Base-by-base conservation (phyloP, 2,797 vertebrate genomes). In the Enteromius thamalakanensis region DNA sequence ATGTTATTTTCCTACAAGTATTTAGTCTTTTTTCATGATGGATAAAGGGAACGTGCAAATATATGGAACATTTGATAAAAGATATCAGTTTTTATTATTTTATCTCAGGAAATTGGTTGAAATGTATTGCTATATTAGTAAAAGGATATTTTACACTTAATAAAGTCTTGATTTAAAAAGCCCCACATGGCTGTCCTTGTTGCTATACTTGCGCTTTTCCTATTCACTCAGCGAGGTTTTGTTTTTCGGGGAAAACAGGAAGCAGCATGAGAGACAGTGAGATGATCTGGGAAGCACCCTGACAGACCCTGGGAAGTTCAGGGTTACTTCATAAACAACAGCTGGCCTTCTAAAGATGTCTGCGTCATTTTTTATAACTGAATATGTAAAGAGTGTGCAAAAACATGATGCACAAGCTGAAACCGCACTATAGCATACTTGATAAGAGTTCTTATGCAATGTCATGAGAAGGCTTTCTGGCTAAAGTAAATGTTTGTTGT, bases 401-500 rank as follows among this genome's bases (percentile, higher is more conserved):
- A 23, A 34, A 51, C 29, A 49, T 15, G 23, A 26, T 6, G 47
- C 6, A 0, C 2, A 19, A 37, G 40, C 26, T 17, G 21, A 72
- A 32, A 60, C 55, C 47, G 51, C 29, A 11, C n/a, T 26, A 1
- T 4, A 9, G 9, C 4, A 14, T n/a, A 7, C 42, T 29, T 10
- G 17, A 70, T 67, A 51, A 76, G 65, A 32, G n/a, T 23, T 45
- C 2, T 55, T 58, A 70, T 53, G 21, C 64, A 15, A 84, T 53
- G 78, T 69, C 65, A 82, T 76, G n/a, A 84, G 78, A 58, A 29
- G 64, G 15, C n/a, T 37, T 76, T 32, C 17, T 76, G 83, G 70
- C 26, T 69, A 72, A 76, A 64, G 55, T 82, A 80, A 85, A 87
- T 79, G 86, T n/a, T 86, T 77, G 77, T 78, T 81, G 74, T 85